phyloP scores from a whole-genome alignment of 1,140 invertebrate species.

The Listronotus bonariensis region DNA sequence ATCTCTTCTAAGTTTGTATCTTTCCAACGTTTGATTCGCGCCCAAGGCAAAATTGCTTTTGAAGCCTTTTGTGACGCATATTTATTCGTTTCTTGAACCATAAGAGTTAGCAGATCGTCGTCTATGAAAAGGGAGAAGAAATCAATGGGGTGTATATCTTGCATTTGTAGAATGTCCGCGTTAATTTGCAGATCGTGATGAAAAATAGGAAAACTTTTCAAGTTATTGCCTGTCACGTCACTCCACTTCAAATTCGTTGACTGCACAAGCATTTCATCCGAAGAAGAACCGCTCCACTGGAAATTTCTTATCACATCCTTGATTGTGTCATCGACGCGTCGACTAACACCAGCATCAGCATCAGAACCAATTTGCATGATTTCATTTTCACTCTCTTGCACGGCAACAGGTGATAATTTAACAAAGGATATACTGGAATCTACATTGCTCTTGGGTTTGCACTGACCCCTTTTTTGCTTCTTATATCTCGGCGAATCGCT shows the following conservation, averaged over 20 bases:
- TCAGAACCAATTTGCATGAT: not conserved
- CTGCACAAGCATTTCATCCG: not conserved
- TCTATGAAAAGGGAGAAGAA: no score
- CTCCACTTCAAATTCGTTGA: not conserved
- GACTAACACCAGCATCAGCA: slow-evolving; percentile 3
- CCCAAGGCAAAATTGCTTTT: not conserved
- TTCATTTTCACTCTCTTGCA: not conserved
- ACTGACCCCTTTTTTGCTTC: not conserved
- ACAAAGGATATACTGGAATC: no score
- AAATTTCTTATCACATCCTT: slow-evolving; percentile 1
- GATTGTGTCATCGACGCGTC: not conserved
- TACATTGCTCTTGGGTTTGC: no score
- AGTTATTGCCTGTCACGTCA: no score
- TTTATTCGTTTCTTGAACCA: slow-evolving; percentile 34
- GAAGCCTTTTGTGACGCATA: slow-evolving; percentile 4
- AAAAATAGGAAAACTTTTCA: no score
- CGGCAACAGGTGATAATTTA: no score
- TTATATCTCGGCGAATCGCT: slow-evolving; percentile 4
- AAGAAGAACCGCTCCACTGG: not conserved
- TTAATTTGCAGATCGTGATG: no score
- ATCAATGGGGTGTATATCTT: no score
- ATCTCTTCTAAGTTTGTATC: slow-evolving; percentile 28
- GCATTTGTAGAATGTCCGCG: no score
- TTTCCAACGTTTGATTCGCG: slow-evolving; percentile 22
- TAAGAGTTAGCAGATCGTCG: slow-evolving; percentile 24